These are phyloP conservation scores for Neoitamus cyanurus DNA, from an alignment of 2,888 invertebrate genomes.

Conservation along the genomic window DNA sequence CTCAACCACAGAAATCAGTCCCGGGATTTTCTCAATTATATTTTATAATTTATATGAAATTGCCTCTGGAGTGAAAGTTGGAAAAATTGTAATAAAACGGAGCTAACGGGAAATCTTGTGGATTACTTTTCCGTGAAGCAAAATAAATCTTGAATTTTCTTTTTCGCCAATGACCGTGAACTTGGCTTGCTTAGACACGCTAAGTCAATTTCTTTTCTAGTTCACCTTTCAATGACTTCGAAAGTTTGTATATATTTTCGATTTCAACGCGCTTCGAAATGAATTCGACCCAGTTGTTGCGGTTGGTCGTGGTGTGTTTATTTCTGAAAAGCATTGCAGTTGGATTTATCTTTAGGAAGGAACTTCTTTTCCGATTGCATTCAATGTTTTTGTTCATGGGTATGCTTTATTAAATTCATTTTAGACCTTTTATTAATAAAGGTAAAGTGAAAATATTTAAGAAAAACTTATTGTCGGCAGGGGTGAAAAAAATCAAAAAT, in stretches of 20 bases:
- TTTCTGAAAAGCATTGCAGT: neutral
- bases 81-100: neutral
- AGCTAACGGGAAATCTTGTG: neutral
- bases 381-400: too few relatives aligned
- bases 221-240: neutral
- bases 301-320: neutral
- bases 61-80: neutral
- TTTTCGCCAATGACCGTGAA: constrained; percentile 27
- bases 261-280: neutral
- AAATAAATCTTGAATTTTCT: constrained; percentile 18
- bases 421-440: too few relatives aligned
- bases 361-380: too few relatives aligned
- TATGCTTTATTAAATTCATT: too few relatives aligned
- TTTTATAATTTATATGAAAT: neutral
- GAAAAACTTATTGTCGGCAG: too few relatives aligned
- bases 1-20: neutral
- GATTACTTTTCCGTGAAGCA: constrained; percentile 8
- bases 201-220: neutral
- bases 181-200: constrained; percentile 4
- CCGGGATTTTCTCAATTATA: neutral
- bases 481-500: too few relatives aligned
- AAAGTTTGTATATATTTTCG: neutral
- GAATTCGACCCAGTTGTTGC: neutral
- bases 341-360: too few relatives aligned
- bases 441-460: too few relatives aligned